Base-by-base conservation (phyloP, 37 sponge, comb jelly and placozoan species). In the Cliona cf. orientalis region DNA sequence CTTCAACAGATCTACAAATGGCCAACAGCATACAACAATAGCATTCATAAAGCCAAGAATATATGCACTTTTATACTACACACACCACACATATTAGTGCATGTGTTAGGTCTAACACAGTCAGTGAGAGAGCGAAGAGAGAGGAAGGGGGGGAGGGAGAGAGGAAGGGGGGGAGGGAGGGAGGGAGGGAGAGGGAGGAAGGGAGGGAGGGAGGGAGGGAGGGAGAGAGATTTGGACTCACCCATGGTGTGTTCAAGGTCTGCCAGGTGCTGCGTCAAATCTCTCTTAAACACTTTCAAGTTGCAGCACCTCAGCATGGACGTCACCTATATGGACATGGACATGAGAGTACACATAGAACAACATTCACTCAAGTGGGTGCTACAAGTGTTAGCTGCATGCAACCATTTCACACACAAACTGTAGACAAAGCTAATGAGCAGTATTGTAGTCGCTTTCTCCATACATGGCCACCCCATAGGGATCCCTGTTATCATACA, bases 221-320 rank as follows among this genome's bases (percentile, higher is more conserved):
- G 75, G 33, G 34, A 34, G 56, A 25, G 75, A 34, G 23, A 34
- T 11, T 38, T 57, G 11, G 9, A 7, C 46, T 72, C 32, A 81
- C 81, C 82, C 37, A 69, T 44, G 2, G 91, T 81, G 78, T 44
- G 59, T 9, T 86, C 69, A 17, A 92, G 73, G 55, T 92, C 88
- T 19, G 71, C 62, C 41, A 92, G 46, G 26, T 84, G 71, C 23
- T 78, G 75, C 0, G 49, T 42, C 40, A 92, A 4, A 62, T 92
- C 92, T 19, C 58, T 78, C 14, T 44, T 23, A 49, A 92, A 92
- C 56, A 84, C 70, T 41, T 34, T 78, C 32, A 80, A 76, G 60
- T 92, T 92, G 61, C 83, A 72, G 64, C 80, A 84, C 65, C 71
- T 78, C 63, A 90, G 58, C 38, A 84, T 46, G 0, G 69, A 6